Evolutionary conservation across 2,888 invertebrate genomes (phyloP).

Genomic region (Philaethria dido): DNA sequence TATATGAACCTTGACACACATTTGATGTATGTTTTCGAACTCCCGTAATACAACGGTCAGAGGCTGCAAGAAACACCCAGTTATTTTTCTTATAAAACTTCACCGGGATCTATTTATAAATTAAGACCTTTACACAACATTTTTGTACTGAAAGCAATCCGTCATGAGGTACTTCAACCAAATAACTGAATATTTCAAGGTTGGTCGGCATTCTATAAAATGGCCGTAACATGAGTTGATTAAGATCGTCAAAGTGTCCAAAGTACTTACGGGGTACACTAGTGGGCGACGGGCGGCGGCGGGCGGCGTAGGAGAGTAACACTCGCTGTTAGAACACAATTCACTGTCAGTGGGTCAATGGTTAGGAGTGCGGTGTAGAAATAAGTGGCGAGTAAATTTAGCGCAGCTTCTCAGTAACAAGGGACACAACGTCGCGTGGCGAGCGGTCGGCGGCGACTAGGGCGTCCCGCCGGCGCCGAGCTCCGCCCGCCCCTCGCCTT

Average conservation of each 20-base stretch:
- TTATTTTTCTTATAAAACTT: constrained; percentile 54
- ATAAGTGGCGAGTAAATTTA: constrained; percentile 73
- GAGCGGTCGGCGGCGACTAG: constrained; percentile 72
- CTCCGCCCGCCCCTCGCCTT: constrained; percentile 73
- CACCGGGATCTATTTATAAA: constrained; percentile 50
- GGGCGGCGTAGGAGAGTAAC: constrained; percentile 50
- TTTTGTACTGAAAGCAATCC: constrained; percentile 50
- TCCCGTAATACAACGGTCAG: constrained; percentile 60
- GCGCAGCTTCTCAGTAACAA: constrained; percentile 58
- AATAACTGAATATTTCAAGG: constrained; percentile 74
- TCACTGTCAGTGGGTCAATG: constrained; percentile 73
- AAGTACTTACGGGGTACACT: constrained; percentile 58
- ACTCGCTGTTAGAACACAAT: constrained; percentile 60
- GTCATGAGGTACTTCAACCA: constrained; percentile 65
- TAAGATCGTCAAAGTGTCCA: constrained; percentile 60
- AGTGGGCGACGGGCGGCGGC: constrained; percentile 39
- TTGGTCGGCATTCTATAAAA: constrained; percentile 73
- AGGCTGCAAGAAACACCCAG: constrained; percentile 44
- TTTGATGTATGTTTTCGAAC: constrained; percentile 59
- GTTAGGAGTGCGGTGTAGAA: constrained; percentile 55
- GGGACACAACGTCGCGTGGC: constrained; percentile 63
- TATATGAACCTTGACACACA: constrained; percentile 72
- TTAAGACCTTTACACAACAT: constrained; percentile 46
- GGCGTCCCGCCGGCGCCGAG: constrained; percentile 75
- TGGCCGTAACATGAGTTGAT: constrained; percentile 72